A percentile compares a stretch with the other conserved stretches of the same genome.
These are phyloP conservation scores for Gavia stellata DNA, from an alignment of 2,113 vertebrate genomes.

Conservation along the genomic window DNA sequence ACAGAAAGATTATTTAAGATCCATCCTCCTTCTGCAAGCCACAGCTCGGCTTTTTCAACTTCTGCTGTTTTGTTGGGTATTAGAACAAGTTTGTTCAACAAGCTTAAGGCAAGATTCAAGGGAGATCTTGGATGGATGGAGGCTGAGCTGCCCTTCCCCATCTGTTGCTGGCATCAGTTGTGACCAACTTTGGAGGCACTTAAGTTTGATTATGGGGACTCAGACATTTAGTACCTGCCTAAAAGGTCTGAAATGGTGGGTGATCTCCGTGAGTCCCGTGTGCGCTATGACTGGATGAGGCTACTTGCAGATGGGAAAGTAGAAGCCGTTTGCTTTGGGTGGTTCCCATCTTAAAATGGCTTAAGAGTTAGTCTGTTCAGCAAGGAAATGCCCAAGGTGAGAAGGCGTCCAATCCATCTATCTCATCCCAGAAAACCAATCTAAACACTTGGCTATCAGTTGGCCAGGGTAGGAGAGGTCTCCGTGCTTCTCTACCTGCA, in stretches of 20 bases:
- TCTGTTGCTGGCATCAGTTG: not conserved
- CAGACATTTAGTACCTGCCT: not conserved
- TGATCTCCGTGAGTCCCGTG: fast-evolving
- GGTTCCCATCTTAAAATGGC: not conserved
- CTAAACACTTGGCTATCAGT: not conserved
- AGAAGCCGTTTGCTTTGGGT: not conserved
- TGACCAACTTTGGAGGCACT: not conserved
- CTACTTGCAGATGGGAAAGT: not conserved
- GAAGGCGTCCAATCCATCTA: not conserved
- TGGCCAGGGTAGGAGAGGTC: not conserved
- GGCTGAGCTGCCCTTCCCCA: not conserved
- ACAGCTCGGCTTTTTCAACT: not conserved
- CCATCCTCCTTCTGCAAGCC: not conserved
- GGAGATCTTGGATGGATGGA: not conserved
- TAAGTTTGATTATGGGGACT: not conserved
- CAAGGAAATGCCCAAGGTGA: not conserved
- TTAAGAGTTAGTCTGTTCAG: not conserved
- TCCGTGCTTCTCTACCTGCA: not conserved
- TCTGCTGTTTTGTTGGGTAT: not conserved
- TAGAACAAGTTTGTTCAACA: not conserved
- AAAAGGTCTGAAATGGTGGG: not conserved
- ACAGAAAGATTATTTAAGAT: too few species aligned
- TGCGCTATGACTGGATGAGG: not conserved
- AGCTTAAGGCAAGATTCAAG: not conserved
- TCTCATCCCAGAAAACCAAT: not conserved